Evolutionary conservation across 2,113 vertebrate species (phyloP).

Genomic region (Neomonachus schauinslandi): DNA sequence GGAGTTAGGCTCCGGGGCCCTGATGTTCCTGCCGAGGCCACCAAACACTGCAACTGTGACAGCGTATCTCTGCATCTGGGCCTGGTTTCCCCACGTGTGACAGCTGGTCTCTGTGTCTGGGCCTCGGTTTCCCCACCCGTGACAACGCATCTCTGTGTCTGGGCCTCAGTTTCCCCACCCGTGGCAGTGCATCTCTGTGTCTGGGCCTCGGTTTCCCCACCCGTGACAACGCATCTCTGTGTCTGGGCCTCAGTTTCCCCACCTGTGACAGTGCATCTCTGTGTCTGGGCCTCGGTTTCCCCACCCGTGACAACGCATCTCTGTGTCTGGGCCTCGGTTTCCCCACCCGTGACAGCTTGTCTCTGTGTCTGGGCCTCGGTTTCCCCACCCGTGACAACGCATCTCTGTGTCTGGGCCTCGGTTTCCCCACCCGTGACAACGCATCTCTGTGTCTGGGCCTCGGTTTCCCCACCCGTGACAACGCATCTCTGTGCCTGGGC

Average conservation of each 20-base stretch:
- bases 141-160: background rate
- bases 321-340: too few species aligned
- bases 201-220: too few species aligned
- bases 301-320: background rate
- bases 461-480: background rate
- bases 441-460: too few species aligned
- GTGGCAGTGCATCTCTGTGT: background rate
- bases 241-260: background rate
- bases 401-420: background rate
- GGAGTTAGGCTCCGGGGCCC: background rate
- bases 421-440: background rate
- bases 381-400: too few species aligned
- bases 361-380: background rate
- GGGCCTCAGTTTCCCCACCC: background rate
- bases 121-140: background rate
- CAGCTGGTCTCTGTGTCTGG: background rate
- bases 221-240: too few species aligned
- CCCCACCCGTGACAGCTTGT: too few species aligned
- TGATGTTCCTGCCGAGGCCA: background rate
- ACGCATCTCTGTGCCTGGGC: background rate
- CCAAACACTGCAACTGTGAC: background rate
- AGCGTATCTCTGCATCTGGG: too few species aligned
- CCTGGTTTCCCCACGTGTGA: background rate
- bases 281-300: background rate
- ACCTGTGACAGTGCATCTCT: too few species aligned